Percentiles rank a stretch among this genome's conserved stretches.
Conservation (phyloP, 1,140 invertebrate genomes). For the Thaumetopoea pityocampa region DNA sequence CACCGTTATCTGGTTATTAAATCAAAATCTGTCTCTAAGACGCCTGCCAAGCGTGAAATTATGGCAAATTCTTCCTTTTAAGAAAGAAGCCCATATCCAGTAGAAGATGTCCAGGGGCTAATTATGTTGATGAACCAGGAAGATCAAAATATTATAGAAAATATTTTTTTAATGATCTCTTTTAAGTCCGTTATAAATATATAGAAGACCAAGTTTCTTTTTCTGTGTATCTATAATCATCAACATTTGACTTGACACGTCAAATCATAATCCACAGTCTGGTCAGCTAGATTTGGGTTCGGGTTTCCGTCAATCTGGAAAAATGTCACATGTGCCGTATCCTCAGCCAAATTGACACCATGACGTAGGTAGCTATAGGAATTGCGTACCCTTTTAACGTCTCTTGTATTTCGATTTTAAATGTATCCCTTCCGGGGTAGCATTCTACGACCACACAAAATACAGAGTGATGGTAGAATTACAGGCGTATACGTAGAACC, state of each 20-base stretch:
- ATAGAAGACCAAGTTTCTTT: constrained; percentile 7
- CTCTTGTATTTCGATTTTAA: constrained; percentile 11
- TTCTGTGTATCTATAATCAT: constrained; percentile 11
- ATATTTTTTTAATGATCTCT: too few relatives aligned
- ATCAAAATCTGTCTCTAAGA: too few relatives aligned
- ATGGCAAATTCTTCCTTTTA: too few relatives aligned
- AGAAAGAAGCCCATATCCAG: too few relatives aligned
- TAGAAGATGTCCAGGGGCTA: too few relatives aligned
- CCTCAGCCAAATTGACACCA: constrained; percentile 20
- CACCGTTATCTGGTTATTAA: too few relatives aligned
- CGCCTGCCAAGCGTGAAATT: too few relatives aligned
- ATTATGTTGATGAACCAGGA: too few relatives aligned
- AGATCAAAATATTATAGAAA: too few relatives aligned
- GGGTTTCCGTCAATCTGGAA: constrained; percentile 22
- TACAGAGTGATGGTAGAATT: background rate
- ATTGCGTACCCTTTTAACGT: constrained; percentile 23
- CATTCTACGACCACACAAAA: background rate
- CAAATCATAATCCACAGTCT: constrained; percentile 12
- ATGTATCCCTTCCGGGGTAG: constrained; percentile 1
- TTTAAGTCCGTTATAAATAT: constrained; percentile 4
- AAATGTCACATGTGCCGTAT: constrained; percentile 17
- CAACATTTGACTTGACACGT: constrained; percentile 16
- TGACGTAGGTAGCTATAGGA: constrained; percentile 20
- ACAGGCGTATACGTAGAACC: background rate
- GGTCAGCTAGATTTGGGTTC: constrained; percentile 17